Evolutionary conservation across 2,113 vertebrate genomes (phyloP).

Genomic region (Strix uralensis): DNA sequence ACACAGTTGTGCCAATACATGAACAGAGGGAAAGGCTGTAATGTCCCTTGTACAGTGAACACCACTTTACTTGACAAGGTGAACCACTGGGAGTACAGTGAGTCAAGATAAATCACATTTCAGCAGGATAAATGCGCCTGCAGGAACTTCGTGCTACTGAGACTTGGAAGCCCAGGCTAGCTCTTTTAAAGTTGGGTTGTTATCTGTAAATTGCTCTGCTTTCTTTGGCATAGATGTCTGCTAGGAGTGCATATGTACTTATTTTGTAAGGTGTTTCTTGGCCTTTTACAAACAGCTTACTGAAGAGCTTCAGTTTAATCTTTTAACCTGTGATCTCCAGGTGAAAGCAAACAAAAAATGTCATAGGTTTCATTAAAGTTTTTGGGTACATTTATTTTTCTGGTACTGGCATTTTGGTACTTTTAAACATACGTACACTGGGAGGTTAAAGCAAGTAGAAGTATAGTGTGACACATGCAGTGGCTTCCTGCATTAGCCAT

Average conservation of each 20-base stretch:
- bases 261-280: neutral
- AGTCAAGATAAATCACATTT: neutral
- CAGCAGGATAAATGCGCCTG: neutral
- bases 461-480: neutral
- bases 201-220: neutral
- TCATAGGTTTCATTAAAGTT: neutral
- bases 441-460: neutral
- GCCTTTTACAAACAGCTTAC: neutral
- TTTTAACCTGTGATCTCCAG: neutral
- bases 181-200: neutral
- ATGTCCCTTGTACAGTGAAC: neutral
- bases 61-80: neutral
- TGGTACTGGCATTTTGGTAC: neutral
- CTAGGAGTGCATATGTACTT: neutral
- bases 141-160: accelerated
- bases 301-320: neutral
- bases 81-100: neutral
- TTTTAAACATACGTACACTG: neutral
- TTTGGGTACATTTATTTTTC: neutral
- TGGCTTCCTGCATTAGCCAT: neutral
- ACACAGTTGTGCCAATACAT: neutral
- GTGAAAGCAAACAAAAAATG: neutral
- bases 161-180: neutral
- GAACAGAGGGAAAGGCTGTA: neutral
- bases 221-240: neutral